Evolutionary conservation across 2,888 invertebrate genomes (phyloP).

Genomic region (Onthophagus sagittarius): DNA sequence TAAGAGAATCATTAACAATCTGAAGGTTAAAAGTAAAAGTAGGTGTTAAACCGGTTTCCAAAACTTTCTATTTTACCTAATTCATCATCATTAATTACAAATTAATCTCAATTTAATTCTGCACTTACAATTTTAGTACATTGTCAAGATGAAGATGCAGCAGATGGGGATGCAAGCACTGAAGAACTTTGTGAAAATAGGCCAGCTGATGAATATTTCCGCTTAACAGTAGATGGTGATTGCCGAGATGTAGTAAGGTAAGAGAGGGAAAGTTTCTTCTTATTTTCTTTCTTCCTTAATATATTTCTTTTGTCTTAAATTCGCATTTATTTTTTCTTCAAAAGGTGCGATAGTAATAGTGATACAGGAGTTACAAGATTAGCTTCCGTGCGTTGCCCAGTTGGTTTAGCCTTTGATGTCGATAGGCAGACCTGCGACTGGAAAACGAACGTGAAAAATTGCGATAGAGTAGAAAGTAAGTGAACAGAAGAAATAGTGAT

Average conservation of each 20-base stretch:
- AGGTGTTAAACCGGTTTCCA: neutral
- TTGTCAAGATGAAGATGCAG: constrained; percentile 63
- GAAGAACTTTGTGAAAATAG: constrained; percentile 85
- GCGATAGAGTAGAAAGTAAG: constrained; percentile 93
- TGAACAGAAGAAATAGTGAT: constrained; percentile 39
- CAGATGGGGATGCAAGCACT: constrained; percentile 57
- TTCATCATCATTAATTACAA: neutral
- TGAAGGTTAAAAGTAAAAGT: neutral
- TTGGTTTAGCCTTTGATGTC: constrained; percentile 89
- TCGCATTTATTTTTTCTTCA: neutral
- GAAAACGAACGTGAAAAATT: constrained; percentile 95
- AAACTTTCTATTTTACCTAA: neutral
- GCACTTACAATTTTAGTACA: constrained; percentile 44
- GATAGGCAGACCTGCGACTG: constrained; percentile 94
- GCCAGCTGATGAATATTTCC: constrained; percentile 89
- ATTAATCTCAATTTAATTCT: neutral
- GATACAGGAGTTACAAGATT: constrained; percentile 83
- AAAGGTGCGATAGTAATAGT: constrained; percentile 88
- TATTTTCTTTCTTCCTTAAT: constrained; percentile 10
- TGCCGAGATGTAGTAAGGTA: constrained; percentile 93
- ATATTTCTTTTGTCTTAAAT: neutral
- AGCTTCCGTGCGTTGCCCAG: constrained; percentile 85
- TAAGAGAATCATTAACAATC: no score
- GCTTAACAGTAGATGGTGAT: constrained; percentile 77
- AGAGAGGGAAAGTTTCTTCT: constrained; percentile 59